Conservation (phyloP, 2,113 vertebrate species). For the Eudyptes chrysolophus region DNA sequence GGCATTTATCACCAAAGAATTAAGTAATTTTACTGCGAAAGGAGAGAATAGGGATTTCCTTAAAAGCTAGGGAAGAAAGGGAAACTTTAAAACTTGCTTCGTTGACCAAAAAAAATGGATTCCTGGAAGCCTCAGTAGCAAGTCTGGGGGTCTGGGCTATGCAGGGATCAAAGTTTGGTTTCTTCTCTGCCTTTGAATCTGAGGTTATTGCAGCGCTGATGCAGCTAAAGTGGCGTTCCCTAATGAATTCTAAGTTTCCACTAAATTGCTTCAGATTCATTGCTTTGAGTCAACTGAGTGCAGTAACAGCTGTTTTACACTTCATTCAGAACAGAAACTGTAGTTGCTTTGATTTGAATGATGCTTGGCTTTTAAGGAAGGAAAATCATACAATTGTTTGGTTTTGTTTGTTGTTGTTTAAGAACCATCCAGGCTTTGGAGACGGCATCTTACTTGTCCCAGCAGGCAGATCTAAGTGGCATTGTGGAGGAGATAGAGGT, state of each 20-base stretch:
- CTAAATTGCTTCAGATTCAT: not conserved
- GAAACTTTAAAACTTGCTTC: not conserved
- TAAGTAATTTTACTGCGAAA: not conserved
- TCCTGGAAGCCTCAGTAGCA: not conserved
- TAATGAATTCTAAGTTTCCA: not conserved
- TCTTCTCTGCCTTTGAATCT: not conserved
- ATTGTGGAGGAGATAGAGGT: constrained; percentile 98
- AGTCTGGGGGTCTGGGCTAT: not conserved
- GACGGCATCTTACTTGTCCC: constrained; percentile 89
- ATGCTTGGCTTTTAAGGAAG: not conserved
- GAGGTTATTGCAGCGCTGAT: not conserved
- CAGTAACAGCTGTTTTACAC: not conserved
- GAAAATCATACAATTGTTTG: not conserved
- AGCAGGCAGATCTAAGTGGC: constrained; percentile 89
- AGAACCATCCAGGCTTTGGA: constrained; percentile 91
- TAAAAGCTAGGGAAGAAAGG: not conserved
- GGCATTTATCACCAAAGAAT: not conserved
- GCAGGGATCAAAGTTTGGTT: not conserved
- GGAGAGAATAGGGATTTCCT: not conserved
- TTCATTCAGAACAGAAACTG: not conserved
- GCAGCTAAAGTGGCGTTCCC: not conserved
- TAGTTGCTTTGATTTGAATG: not conserved
- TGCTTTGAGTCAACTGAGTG: not conserved
- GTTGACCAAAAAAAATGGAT: not conserved
- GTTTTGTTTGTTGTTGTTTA: constrained; percentile 45